Evolutionary conservation across 2,888 invertebrate genomes (phyloP).

Genomic region (Deilephila elpenor): DNA sequence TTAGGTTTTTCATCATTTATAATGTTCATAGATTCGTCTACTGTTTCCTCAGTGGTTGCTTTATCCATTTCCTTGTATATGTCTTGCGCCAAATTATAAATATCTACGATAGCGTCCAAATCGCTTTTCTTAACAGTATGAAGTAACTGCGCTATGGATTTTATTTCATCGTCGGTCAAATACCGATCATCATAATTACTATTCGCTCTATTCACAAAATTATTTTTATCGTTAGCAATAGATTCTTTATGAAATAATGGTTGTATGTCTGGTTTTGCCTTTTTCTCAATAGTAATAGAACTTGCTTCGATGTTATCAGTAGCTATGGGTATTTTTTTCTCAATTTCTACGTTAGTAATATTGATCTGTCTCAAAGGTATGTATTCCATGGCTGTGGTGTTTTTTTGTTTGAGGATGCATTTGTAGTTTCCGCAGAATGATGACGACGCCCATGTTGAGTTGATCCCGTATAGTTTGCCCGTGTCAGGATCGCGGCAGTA

Average conservation of each 20-base stretch:
- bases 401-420: constrained; percentile 66
- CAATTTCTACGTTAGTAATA: constrained; percentile 45
- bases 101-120: constrained; percentile 72
- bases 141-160: constrained; percentile 63
- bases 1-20: constrained; percentile 34
- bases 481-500: constrained; percentile 79
- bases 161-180: constrained; percentile 69
- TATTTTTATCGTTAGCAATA: constrained; percentile 23
- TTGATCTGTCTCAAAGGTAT: constrained; percentile 54
- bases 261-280: constrained; percentile 35
- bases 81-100: constrained; percentile 76
- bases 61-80: constrained; percentile 72
- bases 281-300: constrained; percentile 38
- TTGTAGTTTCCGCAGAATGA: constrained; percentile 78
- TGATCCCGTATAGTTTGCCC: constrained; percentile 64
- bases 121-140: constrained; percentile 74
- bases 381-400: constrained; percentile 47
- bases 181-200: constrained; percentile 57
- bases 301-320: constrained; percentile 16
- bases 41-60: constrained; percentile 44
- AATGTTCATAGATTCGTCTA: constrained; percentile 42
- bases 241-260: constrained; percentile 33
- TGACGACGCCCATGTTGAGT: constrained; percentile 72
- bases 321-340: neutral
- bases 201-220: constrained; percentile 28